Evolutionary conservation across 2,888 invertebrate species (phyloP).

Genomic region (Rotaria sp.): DNA sequence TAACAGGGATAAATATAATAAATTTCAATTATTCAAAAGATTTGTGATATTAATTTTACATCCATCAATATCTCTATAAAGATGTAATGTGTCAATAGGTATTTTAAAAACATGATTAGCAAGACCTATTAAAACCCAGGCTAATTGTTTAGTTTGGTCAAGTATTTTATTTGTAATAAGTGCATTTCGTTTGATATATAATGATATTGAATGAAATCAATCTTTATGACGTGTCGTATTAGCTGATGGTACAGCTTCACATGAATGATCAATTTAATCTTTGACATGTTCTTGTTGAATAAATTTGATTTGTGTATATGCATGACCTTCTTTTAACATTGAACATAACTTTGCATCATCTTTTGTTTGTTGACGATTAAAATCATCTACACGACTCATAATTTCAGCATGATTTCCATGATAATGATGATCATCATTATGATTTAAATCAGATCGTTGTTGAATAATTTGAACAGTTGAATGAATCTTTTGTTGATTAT

Average conservation of each 20-base stretch:
- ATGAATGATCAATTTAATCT: slow-evolving; percentile 26
- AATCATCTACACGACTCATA: not conserved
- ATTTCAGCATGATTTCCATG: slow-evolving; percentile 1
- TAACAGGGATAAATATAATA: not conserved
- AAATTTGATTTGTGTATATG: not conserved
- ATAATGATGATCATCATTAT: not conserved
- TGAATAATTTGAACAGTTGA: not conserved
- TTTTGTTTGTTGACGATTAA: not conserved
- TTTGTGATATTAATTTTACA: not conserved
- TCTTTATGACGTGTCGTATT: slow-evolving; percentile 15
- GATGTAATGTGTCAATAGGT: not conserved
- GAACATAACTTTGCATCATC: not conserved
- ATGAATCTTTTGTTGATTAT: not conserved
- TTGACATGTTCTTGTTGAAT: slow-evolving; percentile 26
- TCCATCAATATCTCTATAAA: slow-evolving; percentile 12
- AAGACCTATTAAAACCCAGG: not conserved
- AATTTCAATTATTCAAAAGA: not conserved
- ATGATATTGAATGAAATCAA: not conserved
- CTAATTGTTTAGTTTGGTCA: not conserved
- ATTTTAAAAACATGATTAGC: slow-evolving; percentile 1
- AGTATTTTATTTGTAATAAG: not conserved
- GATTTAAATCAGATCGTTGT: not conserved
- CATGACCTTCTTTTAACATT: not conserved
- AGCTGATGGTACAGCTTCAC: slow-evolving; percentile 10
- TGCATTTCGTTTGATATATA: not conserved